Conservation (phyloP, 2,797 vertebrate genomes). For the Ctenochaetus hawaiiensis region DNA sequence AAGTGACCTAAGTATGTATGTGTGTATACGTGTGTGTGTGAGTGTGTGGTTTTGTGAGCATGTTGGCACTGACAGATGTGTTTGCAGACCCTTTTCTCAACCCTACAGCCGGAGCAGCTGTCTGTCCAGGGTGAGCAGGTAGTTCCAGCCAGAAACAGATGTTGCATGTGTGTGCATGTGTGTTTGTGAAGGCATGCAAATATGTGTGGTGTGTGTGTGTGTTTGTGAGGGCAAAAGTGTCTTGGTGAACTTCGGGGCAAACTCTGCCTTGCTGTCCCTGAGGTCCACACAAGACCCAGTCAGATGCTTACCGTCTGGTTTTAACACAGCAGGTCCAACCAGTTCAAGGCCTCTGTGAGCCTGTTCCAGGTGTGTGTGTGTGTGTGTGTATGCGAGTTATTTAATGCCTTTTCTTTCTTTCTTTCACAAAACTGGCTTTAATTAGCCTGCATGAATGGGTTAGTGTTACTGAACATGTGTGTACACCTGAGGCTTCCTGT, state of each 20-base stretch:
- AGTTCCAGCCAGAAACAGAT: slow-evolving; percentile 56
- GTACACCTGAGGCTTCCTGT: neutral
- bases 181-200: slow-evolving; percentile 22
- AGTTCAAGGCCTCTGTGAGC: neutral
- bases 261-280: slow-evolving; percentile 44
- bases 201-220: slow-evolving; percentile 8
- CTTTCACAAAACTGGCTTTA: slow-evolving; percentile 1
- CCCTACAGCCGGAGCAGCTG: slow-evolving; percentile 46
- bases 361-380: neutral
- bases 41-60: slow-evolving; percentile 2
- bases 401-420: too few species aligned
- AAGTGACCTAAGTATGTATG: neutral
- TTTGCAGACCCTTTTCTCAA: slow-evolving; percentile 54
- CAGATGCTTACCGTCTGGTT: slow-evolving; percentile 15
- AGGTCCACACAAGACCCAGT: slow-evolving; percentile 27
- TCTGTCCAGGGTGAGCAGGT: slow-evolving; percentile 23
- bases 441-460: neutral
- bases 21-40: slow-evolving; percentile 8
- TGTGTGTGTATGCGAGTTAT: neutral
- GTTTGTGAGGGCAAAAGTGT: slow-evolving; percentile 30
- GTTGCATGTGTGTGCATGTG: slow-evolving; percentile 32
- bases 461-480: neutral
- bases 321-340: neutral
- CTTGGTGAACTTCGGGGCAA: slow-evolving; percentile 58
- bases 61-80: slow-evolving; percentile 19